phyloP scores from a whole-genome alignment of 1,140 invertebrate genomes.

The Procambarus virginalis region DNA sequence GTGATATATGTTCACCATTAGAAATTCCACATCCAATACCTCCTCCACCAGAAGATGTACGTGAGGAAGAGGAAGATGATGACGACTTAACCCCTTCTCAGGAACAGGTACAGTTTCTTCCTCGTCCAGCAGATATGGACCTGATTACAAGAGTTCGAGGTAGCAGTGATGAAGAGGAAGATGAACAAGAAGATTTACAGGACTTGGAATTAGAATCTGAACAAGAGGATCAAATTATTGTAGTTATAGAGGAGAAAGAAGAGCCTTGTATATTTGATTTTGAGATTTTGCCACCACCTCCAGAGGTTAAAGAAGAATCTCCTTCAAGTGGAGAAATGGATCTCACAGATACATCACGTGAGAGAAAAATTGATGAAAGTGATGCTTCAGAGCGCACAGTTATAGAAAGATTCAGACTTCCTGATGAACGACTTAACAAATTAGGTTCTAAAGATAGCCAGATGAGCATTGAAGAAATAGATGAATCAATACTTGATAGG shows the following conservation, averaged over 20 bases:
- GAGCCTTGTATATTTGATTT: conserved; percentile 65
- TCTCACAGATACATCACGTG: conserved; percentile 53
- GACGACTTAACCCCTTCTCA: conserved; percentile 73
- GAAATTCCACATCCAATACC: conserved; percentile 70
- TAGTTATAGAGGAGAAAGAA: conserved; percentile 68
- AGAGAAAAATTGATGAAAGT: conserved; percentile 68
- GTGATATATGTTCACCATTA: conserved; percentile 69
- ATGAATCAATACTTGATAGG: conserved; percentile 65
- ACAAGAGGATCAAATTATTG: conserved; percentile 69
- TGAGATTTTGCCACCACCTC: conserved; percentile 62
- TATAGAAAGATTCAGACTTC: conserved; percentile 64
- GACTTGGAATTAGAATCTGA: conserved; percentile 72
- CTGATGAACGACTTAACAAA: conserved; percentile 67
- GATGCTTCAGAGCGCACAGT: conserved; percentile 68
- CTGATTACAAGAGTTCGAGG: conserved; percentile 74
- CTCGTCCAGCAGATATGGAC: conserved; percentile 76
- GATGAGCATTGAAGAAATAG: conserved; percentile 70
- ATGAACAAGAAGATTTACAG: conserved; percentile 56
- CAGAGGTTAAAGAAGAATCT: conserved; percentile 68
- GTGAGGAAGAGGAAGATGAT: conserved; percentile 80
- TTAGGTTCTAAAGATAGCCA: conserved; percentile 69
- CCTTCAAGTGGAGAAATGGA: conserved; percentile 69
- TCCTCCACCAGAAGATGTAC: conserved; percentile 75
- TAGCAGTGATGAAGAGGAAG: conserved; percentile 71
- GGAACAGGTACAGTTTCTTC: conserved; percentile 75